Evolutionary conservation across 2,797 vertebrate species (phyloP).

Genomic region (Eutrigla gurnardus): DNA sequence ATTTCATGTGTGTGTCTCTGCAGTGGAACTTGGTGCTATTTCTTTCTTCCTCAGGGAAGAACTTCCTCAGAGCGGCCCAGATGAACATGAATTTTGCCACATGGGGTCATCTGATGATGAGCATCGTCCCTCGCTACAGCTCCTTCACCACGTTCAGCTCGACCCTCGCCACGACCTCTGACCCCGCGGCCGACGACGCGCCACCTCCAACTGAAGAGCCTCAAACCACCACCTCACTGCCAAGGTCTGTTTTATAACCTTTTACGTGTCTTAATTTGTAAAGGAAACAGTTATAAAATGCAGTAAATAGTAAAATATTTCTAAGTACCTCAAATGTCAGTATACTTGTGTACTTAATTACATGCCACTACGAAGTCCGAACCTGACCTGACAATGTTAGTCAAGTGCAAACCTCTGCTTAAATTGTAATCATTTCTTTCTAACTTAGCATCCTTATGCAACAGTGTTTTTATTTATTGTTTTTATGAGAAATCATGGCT

Average conservation of each 20-base stretch:
- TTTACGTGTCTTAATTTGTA: too few species aligned
- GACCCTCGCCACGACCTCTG: constrained; percentile 60
- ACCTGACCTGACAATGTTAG: neutral
- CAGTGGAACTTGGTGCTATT: neutral
- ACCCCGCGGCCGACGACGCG: constrained; percentile 34
- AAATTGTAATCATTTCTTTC: neutral
- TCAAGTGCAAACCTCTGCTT: neutral
- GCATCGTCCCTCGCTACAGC: constrained; percentile 89
- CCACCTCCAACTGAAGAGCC: constrained; percentile 42
- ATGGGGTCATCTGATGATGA: constrained; percentile 95
- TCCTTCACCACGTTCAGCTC: constrained; percentile 87
- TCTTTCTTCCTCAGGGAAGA: constrained; percentile 83
- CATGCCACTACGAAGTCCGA: too few species aligned
- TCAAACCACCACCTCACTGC: constrained; percentile 54
- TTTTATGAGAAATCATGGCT: neutral
- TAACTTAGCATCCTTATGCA: too few species aligned
- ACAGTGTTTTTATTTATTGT: neutral
- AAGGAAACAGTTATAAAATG: too few species aligned
- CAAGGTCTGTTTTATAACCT: constrained; percentile 47
- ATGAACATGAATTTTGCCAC: constrained; percentile 94
- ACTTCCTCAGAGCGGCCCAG: constrained; percentile 93
- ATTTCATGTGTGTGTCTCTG: neutral
- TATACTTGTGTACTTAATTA: too few species aligned
- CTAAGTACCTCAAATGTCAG: too few species aligned
- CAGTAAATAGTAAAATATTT: too few species aligned